phyloP scores from a whole-genome alignment of 2,113 vertebrate species.

The Tetrax tetrax region DNA sequence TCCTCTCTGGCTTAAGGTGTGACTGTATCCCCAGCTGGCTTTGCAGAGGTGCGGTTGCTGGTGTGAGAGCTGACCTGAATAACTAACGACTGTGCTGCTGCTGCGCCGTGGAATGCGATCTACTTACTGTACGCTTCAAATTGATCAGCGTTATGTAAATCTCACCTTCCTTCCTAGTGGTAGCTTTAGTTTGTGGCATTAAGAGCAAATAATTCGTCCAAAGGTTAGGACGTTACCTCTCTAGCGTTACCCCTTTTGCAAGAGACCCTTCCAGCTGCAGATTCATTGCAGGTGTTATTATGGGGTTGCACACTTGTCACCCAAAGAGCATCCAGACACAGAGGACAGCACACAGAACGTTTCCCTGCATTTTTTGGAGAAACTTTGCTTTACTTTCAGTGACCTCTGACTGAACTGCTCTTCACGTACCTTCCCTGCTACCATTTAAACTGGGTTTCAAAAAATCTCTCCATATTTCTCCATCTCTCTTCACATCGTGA shows the following conservation, averaged over 20 bases:
- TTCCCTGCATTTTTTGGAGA: neutral
- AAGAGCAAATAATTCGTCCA: neutral
- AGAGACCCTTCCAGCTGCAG: neutral
- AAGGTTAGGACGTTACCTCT: neutral
- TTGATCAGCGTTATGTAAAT: constrained; percentile 21
- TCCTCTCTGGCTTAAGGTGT: neutral
- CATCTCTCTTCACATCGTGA: constrained; percentile 1
- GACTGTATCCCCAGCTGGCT: neutral
- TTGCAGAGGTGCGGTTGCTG: constrained; percentile 55
- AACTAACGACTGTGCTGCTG: constrained; percentile 33
- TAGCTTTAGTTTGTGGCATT: neutral
- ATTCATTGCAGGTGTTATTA: neutral
- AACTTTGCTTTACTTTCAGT: neutral
- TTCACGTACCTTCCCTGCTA: neutral
- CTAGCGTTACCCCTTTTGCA: neutral
- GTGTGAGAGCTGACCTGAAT: constrained; percentile 74
- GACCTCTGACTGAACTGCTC: neutral
- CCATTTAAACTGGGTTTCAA: neutral
- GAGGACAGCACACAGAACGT: neutral
- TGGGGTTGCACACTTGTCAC: neutral
- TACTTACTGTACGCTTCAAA: neutral
- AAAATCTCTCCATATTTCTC: neutral
- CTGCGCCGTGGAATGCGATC: constrained; percentile 18
- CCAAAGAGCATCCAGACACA: neutral
- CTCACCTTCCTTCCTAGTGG: neutral